Evolutionary conservation across 92 coral and sea anemone genomes (phyloP), one percentile per base, ranked within the genome.

Genomic region (Montipora capitata): DNA sequence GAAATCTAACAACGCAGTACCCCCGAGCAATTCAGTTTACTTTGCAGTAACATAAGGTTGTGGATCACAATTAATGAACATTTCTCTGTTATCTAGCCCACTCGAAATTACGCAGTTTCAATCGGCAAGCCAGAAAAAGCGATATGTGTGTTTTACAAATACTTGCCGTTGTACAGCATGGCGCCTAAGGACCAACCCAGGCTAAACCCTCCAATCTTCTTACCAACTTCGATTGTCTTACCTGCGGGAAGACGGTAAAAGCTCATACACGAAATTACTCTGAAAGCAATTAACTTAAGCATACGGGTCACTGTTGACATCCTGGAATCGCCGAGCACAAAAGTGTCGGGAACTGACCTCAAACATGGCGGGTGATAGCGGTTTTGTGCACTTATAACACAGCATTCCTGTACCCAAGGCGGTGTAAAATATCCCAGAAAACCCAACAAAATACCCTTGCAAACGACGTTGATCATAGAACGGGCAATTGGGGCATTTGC

Each of bases 151-250:
- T 5, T 3, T 63, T 5, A 78, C 73, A 78, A 13, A n/a, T 66
- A 16, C 10, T 51, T 27, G 1, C 64, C 49, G 44, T 80, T 66
- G 20, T 67, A 65, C 44, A 80, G 52, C 76, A 80, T 41, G 49
- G 77, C 85, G 0, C 85, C 85, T 49, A 80, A 54, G 39, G 85
- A 63, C 85, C 85, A 80, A 10, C 85, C 85, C 52, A 68, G 18
- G 10, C 40, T 41, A 80, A 67, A 80, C 49, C 77, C 85, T 9
- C 68, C 44, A 11, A 80, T 7, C 15, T 66, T 17, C 0, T 66
- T 66, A 0, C 65, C 65, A 7, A 80, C 66, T 10, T 43, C 14
- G 4, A 80, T 68, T 3, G 35, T 68, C 27, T 69, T 65, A 38
- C 18, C 20, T 15, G 10, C 76, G 35, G 77, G 58, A 0, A 80